Evolutionary conservation across 2,797 vertebrate genomes (phyloP).

Genomic region (Lateolabrax maculatus): DNA sequence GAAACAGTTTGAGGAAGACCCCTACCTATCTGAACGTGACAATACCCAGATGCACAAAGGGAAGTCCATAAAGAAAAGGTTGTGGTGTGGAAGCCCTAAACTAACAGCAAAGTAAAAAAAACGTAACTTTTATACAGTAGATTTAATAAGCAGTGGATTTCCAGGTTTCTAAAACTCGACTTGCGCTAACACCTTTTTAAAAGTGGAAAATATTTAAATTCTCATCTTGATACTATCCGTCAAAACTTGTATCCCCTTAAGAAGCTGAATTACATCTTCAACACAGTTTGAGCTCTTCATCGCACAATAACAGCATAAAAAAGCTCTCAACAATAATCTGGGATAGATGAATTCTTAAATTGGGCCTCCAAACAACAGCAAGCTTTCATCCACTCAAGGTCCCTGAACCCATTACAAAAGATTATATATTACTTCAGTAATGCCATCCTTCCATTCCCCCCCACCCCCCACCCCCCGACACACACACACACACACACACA

Average conservation of each 20-base stretch:
- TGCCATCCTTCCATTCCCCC: slow-evolving; percentile 35
- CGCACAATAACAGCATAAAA: background rate
- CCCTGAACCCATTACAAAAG: slow-evolving; percentile 64
- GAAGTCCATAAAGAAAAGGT: background rate
- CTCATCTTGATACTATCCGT: background rate
- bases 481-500: slow-evolving; percentile 6
- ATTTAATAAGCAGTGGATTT: background rate
- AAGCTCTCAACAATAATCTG: slow-evolving; percentile 14
- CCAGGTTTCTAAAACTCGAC: background rate
- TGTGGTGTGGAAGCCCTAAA: background rate
- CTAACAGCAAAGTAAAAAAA: background rate
- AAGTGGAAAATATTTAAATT: background rate
- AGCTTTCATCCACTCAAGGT: slow-evolving; percentile 46
- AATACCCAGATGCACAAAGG: background rate
- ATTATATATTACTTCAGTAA: slow-evolving; percentile 66
- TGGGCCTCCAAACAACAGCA: slow-evolving; percentile 32
- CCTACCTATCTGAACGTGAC: background rate
- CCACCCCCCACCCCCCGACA: background rate
- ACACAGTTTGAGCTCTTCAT: slow-evolving; percentile 10
- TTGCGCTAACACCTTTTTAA: background rate
- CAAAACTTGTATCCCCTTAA: background rate
- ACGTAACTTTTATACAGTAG: background rate
- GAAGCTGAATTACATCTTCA: slow-evolving; percentile 3
- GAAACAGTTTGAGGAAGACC: background rate
- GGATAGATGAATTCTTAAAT: slow-evolving; percentile 31